These are phyloP conservation scores for Micoletzkya japonica DNA, from an alignment of 2,888 invertebrate genomes.

Conservation along the genomic window DNA sequence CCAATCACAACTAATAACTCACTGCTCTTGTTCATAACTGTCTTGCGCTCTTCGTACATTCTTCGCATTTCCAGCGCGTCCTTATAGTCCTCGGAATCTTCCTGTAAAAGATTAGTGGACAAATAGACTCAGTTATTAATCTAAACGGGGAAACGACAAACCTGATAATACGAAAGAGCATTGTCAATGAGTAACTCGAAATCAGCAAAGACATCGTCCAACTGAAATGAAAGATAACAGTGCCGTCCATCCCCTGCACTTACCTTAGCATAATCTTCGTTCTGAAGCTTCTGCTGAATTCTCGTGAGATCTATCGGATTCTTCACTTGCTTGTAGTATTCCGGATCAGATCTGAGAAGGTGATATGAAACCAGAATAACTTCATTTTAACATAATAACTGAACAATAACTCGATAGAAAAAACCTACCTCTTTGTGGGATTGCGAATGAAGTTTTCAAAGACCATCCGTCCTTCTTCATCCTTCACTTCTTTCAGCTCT, in stretches of 20 bases:
- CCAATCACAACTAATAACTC: too few relatives aligned
- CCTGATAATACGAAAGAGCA: constrained; percentile 90
- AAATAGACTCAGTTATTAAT: background rate
- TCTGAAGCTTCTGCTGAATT: constrained; percentile 94
- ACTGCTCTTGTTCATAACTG: too few relatives aligned
- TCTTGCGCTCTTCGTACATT: constrained; percentile 65
- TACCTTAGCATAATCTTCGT: constrained; percentile 86
- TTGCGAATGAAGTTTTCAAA: constrained; percentile 93
- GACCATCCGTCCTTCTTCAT: constrained; percentile 84
- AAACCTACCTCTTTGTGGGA: constrained; percentile 88
- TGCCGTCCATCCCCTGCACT: too few relatives aligned
- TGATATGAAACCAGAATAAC: too few relatives aligned
- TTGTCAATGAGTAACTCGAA: constrained; percentile 88
- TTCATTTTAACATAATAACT: background rate
- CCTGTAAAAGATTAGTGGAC: constrained; percentile 66
- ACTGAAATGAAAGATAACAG: too few relatives aligned
- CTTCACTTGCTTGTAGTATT: constrained; percentile 76
- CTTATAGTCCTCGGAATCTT: constrained; percentile 80
- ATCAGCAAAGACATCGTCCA: constrained; percentile 86
- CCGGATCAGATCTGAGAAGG: constrained; percentile 65
- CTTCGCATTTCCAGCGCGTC: constrained; percentile 89
- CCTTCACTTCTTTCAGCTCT: constrained; percentile 83
- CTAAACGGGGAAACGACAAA: too few relatives aligned
- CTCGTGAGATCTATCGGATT: constrained; percentile 92
- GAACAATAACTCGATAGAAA: background rate